These are phyloP conservation scores for Pterostichus niger DNA, from an alignment of 2,888 invertebrate genomes.

Conservation along the genomic window DNA sequence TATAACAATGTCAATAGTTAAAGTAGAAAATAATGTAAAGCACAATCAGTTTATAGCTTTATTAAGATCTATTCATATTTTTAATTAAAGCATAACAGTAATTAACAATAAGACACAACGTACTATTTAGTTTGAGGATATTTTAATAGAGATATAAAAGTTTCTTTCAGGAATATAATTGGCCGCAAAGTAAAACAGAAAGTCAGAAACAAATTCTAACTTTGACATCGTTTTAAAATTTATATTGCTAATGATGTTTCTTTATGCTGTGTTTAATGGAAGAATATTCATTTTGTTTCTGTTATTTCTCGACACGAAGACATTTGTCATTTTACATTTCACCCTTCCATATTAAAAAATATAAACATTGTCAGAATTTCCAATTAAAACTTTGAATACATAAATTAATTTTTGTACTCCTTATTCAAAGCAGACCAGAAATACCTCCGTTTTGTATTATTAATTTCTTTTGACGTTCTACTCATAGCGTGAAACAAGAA, in stretches of 20 bases:
- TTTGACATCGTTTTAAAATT: slow-evolving; percentile 53
- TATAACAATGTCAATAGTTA: too few relatives aligned
- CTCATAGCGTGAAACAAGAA: neutral
- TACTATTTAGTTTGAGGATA: slow-evolving; percentile 24
- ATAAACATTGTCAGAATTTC: slow-evolving; percentile 9
- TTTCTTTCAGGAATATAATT: slow-evolving; percentile 50
- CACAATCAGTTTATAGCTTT: too few relatives aligned
- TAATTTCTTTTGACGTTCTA: neutral
- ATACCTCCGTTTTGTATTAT: neutral
- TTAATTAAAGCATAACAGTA: slow-evolving; percentile 26
- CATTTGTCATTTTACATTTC: slow-evolving; percentile 13
- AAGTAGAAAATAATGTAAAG: too few relatives aligned
- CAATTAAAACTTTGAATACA: slow-evolving; percentile 14
- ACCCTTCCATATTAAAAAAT: slow-evolving; percentile 29
- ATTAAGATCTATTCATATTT: neutral
- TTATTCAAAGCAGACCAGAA: neutral
- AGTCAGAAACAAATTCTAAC: slow-evolving; percentile 38
- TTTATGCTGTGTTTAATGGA: slow-evolving; percentile 25
- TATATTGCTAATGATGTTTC: slow-evolving; percentile 53
- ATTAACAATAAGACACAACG: slow-evolving; percentile 16
- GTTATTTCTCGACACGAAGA: slow-evolving; percentile 19
- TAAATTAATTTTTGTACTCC: neutral
- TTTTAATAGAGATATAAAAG: slow-evolving; percentile 47
- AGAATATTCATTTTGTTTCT: slow-evolving; percentile 41
- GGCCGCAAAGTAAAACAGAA: slow-evolving; percentile 51